Base-by-base conservation (phyloP, 1,140 invertebrate species). In the Sycophila sp. region DNA sequence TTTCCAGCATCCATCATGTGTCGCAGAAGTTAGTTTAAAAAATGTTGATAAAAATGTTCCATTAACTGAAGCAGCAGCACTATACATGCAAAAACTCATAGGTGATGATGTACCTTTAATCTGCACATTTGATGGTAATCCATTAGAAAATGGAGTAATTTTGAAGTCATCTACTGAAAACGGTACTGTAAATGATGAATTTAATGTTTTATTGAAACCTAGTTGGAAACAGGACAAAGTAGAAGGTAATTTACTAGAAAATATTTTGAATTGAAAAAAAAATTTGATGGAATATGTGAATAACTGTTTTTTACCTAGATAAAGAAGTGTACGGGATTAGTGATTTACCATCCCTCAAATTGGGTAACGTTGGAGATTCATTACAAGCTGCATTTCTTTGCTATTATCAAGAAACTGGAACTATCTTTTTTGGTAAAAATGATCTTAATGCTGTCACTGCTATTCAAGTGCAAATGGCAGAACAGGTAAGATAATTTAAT, bases 301-400 rank as follows among this genome's bases (percentile, higher is more conserved):
- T 69, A 45, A 22, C 15, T 49, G 40, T 24, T 28, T 55, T 64
- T 73, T 45, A 72, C n/a, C 71, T 71, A 83, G 81, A 77, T 26
- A 69, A 58, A 24, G 67, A 55, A 1, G 77, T 79, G 13, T 82
- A 73, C 2, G 72, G 74, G 59, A 0, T 71, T 0, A 0, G 19
- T 2, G 55, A 81, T 65, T 45, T 86, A 22, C 30, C 62, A 42
- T 5, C 47, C 2, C 49, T 74, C 0, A 64, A 19, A 51, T 65
- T 86, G n/a, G 85, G 83, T 45, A 45, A 76, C 2, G 36, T 75
- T 53, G 82, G 81, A n/a, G 75, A 80, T 7, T 71, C 55, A 5
- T 28, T 80, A 11, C 5, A 74, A 15, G 78, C 55, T 26, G 0
- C 71, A 0, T 28, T 79, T 15, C 7, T 81, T 0, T 5, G 30